Evolutionary conservation across 2,797 vertebrate genomes (phyloP).

Genomic region (Cynopterus sphinx): DNA sequence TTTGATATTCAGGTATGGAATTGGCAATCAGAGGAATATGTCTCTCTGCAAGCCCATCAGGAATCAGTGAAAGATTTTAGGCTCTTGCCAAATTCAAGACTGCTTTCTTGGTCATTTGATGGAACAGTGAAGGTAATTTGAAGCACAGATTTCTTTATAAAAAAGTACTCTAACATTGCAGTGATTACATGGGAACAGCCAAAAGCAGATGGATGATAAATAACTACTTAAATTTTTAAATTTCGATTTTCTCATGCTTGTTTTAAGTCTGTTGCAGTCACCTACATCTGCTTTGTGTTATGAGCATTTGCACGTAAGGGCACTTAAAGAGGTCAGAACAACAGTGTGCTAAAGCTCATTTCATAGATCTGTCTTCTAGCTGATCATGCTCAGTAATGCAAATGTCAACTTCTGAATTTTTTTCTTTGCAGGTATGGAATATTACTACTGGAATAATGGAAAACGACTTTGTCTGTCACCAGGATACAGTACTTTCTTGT

Average conservation of each 20-base stretch:
- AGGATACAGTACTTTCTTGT: constrained; percentile 92
- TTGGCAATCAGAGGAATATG: constrained; percentile 88
- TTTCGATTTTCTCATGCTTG: not conserved
- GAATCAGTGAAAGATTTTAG: constrained; percentile 93
- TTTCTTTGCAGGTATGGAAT: constrained; percentile 91
- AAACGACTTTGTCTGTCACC: constrained; percentile 90
- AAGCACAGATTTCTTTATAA: not conserved
- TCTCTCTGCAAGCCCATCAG: constrained; percentile 90
- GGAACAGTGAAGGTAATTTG: constrained; percentile 93
- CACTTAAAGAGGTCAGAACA: not conserved
- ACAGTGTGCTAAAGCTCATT: not conserved
- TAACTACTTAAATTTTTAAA: not conserved
- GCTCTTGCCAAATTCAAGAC: constrained; percentile 85
- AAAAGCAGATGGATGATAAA: not conserved
- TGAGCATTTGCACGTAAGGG: not conserved
- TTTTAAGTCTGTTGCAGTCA: not conserved
- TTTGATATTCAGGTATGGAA: constrained; percentile 91
- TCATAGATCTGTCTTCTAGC: not conserved
- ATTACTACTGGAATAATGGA: constrained; percentile 86
- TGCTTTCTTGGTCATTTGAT: constrained; percentile 96
- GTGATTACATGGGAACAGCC: not conserved
- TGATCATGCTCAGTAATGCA: not conserved
- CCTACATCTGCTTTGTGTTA: not conserved
- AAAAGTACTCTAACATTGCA: not conserved
- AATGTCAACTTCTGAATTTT: constrained; percentile 1